A percentile compares a stretch with the other conserved stretches of the same genome.
Conservation (phyloP, 2,888 invertebrate species). For the Temnothorax ravouxi region DNA sequence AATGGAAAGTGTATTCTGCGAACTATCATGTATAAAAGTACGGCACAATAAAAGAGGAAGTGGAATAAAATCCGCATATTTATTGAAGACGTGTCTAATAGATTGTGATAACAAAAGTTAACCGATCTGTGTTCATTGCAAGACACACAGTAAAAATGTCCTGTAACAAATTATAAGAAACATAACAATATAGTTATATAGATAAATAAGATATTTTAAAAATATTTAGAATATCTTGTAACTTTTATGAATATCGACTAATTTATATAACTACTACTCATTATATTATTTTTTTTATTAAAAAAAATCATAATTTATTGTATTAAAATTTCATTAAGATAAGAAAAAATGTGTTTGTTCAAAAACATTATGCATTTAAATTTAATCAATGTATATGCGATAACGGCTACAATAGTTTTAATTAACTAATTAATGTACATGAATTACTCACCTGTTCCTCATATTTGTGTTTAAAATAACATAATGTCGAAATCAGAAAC, state of each 20-base stretch:
- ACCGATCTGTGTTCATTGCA: background rate
- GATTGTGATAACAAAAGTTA: background rate
- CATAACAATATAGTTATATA: background rate
- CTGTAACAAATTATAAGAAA: slow-evolving; percentile 1
- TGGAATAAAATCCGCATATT: slow-evolving; percentile 1
- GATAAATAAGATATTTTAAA: background rate
- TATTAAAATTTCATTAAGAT: slow-evolving; percentile 4
- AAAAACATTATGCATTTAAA: background rate
- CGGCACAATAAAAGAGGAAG: slow-evolving; percentile 24
- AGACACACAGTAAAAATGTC: background rate
- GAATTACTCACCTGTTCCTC: slow-evolving; percentile 16
- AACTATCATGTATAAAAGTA: slow-evolving; percentile 6
- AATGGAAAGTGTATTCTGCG: background rate
- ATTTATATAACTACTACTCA: slow-evolving; percentile 7
- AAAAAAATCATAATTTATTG: background rate
- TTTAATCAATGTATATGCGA: background rate
- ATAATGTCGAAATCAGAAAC: background rate
- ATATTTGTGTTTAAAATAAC: background rate
- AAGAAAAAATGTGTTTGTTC: background rate
- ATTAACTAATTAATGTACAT: background rate
- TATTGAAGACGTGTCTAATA: background rate
- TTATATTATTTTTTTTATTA: background rate
- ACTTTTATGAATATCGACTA: background rate
- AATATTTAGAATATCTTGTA: background rate
- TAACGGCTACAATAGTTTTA: background rate